Evolutionary conservation across 2,797 vertebrate genomes (phyloP), one percentile per base, ranked within the genome.

Genomic region (Arnoldichthys spilopterus): DNA sequence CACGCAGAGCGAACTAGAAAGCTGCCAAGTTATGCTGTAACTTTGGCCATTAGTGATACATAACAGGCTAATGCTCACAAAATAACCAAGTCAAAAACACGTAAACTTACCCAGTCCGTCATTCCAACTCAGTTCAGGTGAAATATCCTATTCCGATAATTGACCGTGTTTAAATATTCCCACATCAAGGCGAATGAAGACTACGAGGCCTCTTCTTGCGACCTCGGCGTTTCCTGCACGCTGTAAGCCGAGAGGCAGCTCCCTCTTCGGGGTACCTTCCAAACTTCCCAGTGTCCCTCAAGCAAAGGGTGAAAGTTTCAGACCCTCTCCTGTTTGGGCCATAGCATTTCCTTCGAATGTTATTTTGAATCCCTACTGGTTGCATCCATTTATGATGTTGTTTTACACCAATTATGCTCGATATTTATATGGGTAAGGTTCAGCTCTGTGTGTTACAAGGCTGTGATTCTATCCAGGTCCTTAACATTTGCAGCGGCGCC

Each of bases 181-280:
- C 90, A 92, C 93, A 94, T 94, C 88, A 91, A 92, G 90, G 90
- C 90, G 89, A 89, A 20, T 81, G 69, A 85, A 89, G 87, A 88
- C 88, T 88, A 90, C 81, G 83, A 97, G 97, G 97, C 97, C 97
- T 92, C 89, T 69, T 85, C 84, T 79, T 87, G 89, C 93, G 92
- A 94, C 97, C 96, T 94, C 96, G 96, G 95, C 88, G 92, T 98
- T 94, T 96, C 96, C 95, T 95, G 93, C 88, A 88, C 90, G 87
- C 86, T 85, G 86, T 88, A 87, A 89, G 93, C 94, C 92, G 87
- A 93, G 88, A 93, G 92, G 91, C 92, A 92, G 93, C 89, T 91
- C 88, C 90, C 90, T 92, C 90, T 91, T 88, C 92, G 86, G 83
- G 90, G 85, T 84, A 87, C 87, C 82, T 92, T 90, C 92, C 89